Evolutionary conservation across 1,140 invertebrate species (phyloP).

Genomic region (Medauroidea extradentata): DNA sequence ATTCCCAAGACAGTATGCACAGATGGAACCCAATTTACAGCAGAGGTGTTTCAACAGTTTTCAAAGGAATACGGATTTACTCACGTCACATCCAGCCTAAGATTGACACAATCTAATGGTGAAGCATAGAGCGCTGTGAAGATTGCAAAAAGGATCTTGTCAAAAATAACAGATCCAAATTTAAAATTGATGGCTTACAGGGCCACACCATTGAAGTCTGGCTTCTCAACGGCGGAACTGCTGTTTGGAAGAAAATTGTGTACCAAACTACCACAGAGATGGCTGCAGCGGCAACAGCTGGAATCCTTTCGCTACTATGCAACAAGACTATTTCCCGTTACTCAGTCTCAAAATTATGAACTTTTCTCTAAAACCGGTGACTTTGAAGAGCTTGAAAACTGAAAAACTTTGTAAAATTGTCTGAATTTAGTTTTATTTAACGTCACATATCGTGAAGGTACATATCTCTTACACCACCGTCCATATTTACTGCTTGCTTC

Average conservation of each 20-base stretch:
- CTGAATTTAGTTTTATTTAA: too few relatives aligned
- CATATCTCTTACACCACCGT: too few relatives aligned
- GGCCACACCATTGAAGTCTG: slow-evolving; percentile 19
- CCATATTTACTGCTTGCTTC: too few relatives aligned
- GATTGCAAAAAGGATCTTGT: slow-evolving; percentile 26
- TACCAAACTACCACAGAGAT: too few relatives aligned
- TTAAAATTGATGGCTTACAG: slow-evolving; percentile 19
- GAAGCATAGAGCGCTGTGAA: slow-evolving; percentile 29
- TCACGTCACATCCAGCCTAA: slow-evolving; percentile 27
- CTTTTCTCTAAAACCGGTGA: too few relatives aligned
- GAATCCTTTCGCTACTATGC: too few relatives aligned
- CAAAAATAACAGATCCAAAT: slow-evolving; percentile 27
- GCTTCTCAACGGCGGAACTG: slow-evolving; percentile 22
- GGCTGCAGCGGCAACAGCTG: too few relatives aligned
- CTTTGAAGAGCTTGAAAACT: too few relatives aligned
- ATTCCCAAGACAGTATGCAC: slow-evolving; percentile 28
- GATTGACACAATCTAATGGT: slow-evolving; percentile 30
- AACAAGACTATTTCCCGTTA: too few relatives aligned
- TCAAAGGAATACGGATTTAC: slow-evolving; percentile 36
- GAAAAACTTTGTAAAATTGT: too few relatives aligned
- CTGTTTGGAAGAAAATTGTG: slow-evolving; percentile 22
- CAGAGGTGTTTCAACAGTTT: slow-evolving; percentile 36
- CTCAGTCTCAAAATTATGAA: too few relatives aligned
- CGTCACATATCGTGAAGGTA: too few relatives aligned
- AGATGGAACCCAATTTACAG: slow-evolving; percentile 34